Evolutionary conservation across 2,113 vertebrate genomes (phyloP), one percentile per base, ranked within the genome.

Genomic region (Prionailurus viverrinus): DNA sequence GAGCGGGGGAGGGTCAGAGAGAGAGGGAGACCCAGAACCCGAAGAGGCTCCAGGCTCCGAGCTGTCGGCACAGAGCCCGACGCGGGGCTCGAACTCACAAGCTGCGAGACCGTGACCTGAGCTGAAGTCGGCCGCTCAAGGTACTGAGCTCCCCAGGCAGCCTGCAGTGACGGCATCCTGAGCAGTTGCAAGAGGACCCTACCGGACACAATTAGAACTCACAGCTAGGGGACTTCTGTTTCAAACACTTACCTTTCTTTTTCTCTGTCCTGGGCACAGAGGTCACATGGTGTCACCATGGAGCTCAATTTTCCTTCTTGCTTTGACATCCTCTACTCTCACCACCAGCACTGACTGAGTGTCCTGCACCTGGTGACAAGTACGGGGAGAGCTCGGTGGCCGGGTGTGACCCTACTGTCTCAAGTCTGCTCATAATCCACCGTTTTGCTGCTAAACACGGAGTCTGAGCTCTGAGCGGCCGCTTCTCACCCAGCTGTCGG

Each of bases 401-500:
- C 15, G 27, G 63, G 61, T 36, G 76, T 41, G 61, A 51, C 61
- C 12, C 36, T 45, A 45, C 45, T 23, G 41, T 21, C 53, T 41
- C 55, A 63, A 33, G 76, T 36, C n/a, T 25, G 36, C 48, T 76
- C 25, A 16, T 0, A 2, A 15, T 2, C 73, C 41, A 4, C 25
- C 0, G 41, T 6, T 27, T 15, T 1, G 39, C 73, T 45, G 73
- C 39, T 29, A 3, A 33, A 10, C 16, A 19, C 8, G 7, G 76
- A 63, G 13, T 14, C 13, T 10, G 87, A 66, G 36, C n/a, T 39
- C 27, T 41, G 63, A 82, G 18, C 12, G 2, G 58, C 45, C 10
- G 7, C 48, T 29, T 11, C 4, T 33, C 41, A 7, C 27, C 10
- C 0, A 19, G 9, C n/a, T 36, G n/a, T 23, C 4, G 4, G 29